Percentiles rank a stretch among this genome's conserved stretches.
Conservation (phyloP, 2,888 invertebrate genomes). For the Myopa tessellatipennis region DNA sequence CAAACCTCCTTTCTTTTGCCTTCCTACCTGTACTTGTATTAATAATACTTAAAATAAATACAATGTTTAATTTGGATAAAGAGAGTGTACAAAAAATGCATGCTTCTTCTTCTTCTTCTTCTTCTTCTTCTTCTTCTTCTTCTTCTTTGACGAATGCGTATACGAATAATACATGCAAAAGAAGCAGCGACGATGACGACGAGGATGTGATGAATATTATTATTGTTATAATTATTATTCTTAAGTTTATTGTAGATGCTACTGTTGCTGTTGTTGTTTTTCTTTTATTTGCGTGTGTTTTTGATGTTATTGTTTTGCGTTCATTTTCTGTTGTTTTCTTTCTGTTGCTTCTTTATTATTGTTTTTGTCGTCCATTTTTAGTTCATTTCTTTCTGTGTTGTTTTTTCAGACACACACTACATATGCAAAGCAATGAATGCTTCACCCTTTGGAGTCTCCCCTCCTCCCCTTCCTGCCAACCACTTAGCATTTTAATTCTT, state of each 20-base stretch:
- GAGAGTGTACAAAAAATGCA: background rate
- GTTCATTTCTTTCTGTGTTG: background rate
- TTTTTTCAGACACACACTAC: background rate
- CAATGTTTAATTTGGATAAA: slow-evolving; percentile 20
- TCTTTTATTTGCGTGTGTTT: background rate
- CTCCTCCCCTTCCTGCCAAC: background rate
- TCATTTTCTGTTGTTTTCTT: background rate
- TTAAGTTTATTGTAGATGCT: background rate
- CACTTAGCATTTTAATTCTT: slow-evolving; percentile 38
- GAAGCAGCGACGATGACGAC: background rate
- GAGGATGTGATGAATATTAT: slow-evolving; percentile 19
- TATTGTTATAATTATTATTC: slow-evolving; percentile 11
- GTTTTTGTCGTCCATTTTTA: background rate
- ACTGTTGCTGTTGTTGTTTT: background rate
- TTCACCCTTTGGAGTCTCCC: background rate
- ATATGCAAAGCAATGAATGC: background rate
- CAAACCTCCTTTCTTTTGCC: background rate
- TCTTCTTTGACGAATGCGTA: background rate
- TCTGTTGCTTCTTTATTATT: background rate
- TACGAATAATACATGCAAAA: slow-evolving; percentile 10
- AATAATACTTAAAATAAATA: slow-evolving; percentile 36
- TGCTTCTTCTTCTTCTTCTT: background rate
- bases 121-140: background rate
- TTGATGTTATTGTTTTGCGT: background rate
- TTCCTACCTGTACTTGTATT: slow-evolving; percentile 20